Base-by-base conservation (phyloP, 2,113 vertebrate genomes). In the Atherinomorus stipes region DNA sequence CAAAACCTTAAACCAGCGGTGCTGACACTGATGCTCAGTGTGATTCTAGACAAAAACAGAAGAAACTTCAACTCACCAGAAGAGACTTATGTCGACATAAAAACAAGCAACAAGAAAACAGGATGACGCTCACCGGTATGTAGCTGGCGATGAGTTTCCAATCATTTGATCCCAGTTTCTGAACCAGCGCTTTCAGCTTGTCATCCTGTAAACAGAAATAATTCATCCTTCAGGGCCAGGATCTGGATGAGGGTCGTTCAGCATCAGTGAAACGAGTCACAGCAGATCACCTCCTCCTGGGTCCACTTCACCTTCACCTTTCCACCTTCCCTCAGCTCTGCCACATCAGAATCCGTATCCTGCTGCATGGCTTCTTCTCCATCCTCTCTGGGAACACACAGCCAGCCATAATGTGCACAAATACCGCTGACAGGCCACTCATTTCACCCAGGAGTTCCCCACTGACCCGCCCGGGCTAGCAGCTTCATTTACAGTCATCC, bases 281-380 rank as follows among this genome's bases (percentile, higher is more conserved):
- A 68, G 34, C 54, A 72, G 9, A 11, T 77, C 81, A 98, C 98
- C 95, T 99, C 98, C 58, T 96, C 96, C 1, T 95, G 95, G 0
- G 95, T 96, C 97, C 98, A 99, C 61, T 96, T 99, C 80, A 98
- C 95, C 88, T 98, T 99, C 45, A 96, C 95, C 72, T 95, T 96
- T 56, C 94, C 93, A 16, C 85, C 89, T 2, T 99, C 98, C 69
- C 93, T 94, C 49, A 93, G 95, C 70, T 98, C 98, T 0, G 95
- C 93, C 51, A 96, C 95, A 40, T 99, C 98, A 0, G 95, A 95
- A 59, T 99, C 97, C 0, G 95, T 94, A 61, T 99, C 98, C 68
- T 95, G 96, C 81, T 78, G 95, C 74, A 94, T 89, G 44, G 89
- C 84, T n/a, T 98, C 97, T 49, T 99, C 97, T 51, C 92, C 93